Percentiles rank a stretch among this genome's conserved stretches.
Conservation (phyloP, 2,888 invertebrate species). For the Metellina segmentata region DNA sequence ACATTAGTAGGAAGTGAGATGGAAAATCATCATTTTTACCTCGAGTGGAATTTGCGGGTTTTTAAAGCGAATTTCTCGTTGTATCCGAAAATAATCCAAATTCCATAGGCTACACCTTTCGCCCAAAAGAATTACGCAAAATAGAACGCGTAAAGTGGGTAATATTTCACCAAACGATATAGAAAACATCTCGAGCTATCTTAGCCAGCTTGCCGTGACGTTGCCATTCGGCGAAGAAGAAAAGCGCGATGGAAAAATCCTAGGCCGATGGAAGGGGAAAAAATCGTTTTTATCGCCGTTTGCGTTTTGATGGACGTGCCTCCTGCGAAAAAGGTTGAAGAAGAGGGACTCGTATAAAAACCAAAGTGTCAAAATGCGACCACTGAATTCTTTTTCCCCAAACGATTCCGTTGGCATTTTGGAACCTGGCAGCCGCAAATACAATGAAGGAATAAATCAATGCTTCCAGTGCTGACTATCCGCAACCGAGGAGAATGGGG, state of each 20-base stretch:
- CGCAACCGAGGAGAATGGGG: constrained; percentile 2
- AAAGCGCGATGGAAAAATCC: constrained; percentile 22
- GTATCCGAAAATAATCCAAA: not conserved
- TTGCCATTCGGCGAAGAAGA: constrained; percentile 41
- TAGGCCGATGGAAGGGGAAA: constrained; percentile 8
- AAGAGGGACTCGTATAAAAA: constrained; percentile 34
- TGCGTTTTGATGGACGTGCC: constrained; percentile 55
- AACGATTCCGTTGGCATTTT: constrained; percentile 63
- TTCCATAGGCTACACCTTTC: not conserved
- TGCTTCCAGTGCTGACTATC: constrained; percentile 33
- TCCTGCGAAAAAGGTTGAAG: constrained; percentile 23
- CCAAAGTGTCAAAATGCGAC: constrained; percentile 65
- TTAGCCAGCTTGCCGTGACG: constrained; percentile 38
- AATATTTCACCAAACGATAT: constrained; percentile 41
- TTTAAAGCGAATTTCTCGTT: no score
- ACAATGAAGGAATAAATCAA: constrained; percentile 69
- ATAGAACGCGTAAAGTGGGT: not conserved
- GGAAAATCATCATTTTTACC: no score
- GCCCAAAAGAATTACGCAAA: not conserved
- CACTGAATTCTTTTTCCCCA: constrained; percentile 52
- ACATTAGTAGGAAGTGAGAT: no score
- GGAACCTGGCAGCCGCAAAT: constrained; percentile 60
- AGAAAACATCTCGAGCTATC: constrained; percentile 1
- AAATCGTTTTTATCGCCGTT: constrained; percentile 43
- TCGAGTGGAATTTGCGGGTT: no score